Percentiles rank a stretch among this genome's conserved stretches.
These are phyloP conservation scores for Nymphalis urticae DNA, from an alignment of 2,888 invertebrate species.

Conservation along the genomic window DNA sequence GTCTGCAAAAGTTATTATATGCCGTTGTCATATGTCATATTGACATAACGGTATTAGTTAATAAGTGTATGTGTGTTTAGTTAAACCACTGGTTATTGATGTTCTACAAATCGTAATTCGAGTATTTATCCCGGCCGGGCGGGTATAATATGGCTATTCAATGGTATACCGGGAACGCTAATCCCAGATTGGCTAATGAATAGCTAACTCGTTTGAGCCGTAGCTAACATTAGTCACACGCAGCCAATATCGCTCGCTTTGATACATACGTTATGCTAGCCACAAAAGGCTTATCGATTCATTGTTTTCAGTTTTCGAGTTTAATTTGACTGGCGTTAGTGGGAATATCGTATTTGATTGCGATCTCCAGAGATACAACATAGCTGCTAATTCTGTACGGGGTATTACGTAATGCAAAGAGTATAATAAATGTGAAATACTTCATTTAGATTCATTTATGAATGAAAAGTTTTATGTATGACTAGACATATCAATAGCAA, in stretches of 20 bases:
- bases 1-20: too few species aligned
- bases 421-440: too few species aligned
- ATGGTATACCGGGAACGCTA: slow-evolving; percentile 43
- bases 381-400: neutral
- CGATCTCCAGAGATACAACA: slow-evolving; percentile 4
- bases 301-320: slow-evolving; percentile 24
- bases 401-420: too few species aligned
- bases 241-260: slow-evolving; percentile 45
- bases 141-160: slow-evolving; percentile 15
- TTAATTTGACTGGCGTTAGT: slow-evolving; percentile 20
- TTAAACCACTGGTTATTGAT: slow-evolving; percentile 26
- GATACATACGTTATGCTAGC: slow-evolving; percentile 32
- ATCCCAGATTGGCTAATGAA: slow-evolving; percentile 52
- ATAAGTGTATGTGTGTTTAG: slow-evolving; percentile 9
- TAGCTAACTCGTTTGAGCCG: slow-evolving; percentile 40
- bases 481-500: too few species aligned
- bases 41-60: neutral
- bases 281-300: slow-evolving; percentile 32
- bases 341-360: slow-evolving; percentile 23
- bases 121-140: too few species aligned
- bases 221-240: slow-evolving; percentile 40
- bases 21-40: neutral
- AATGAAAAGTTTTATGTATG: too few species aligned
- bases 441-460: too few species aligned
- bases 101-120: slow-evolving; percentile 37